phyloP scores from a whole-genome alignment of 2,113 vertebrate species.

The Datnioides undecimradiatus region DNA sequence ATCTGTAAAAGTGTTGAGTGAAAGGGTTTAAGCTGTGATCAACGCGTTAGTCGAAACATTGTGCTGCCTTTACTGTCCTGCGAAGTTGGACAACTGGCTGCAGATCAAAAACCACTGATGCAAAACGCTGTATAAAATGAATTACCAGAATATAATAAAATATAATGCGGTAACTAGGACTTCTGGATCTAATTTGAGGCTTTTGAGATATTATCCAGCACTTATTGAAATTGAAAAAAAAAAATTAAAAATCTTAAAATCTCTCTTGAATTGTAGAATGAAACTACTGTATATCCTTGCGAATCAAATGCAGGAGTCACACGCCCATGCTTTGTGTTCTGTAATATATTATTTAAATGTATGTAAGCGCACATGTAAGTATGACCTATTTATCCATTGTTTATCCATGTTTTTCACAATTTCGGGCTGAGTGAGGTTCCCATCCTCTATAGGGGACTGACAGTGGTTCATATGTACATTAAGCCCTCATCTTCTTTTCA shows the following conservation, averaged over 20 bases:
- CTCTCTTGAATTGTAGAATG: background rate
- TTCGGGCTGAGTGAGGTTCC: background rate
- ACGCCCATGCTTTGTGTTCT: background rate
- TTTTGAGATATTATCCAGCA: background rate
- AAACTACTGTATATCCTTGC: background rate
- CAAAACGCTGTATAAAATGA: no score
- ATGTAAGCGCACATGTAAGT: background rate
- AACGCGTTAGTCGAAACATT: background rate
- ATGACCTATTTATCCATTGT: background rate
- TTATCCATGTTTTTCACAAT: background rate
- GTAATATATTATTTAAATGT: constrained; percentile 1
- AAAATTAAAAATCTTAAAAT: background rate
- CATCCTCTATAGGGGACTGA: background rate
- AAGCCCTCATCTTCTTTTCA: constrained; percentile 7
- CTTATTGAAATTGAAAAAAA: background rate
- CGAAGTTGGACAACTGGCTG: background rate
- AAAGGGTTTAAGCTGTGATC: no score
- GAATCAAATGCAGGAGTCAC: no score
- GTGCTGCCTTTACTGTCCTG: background rate
- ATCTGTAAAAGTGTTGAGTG: no score
- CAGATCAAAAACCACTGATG: background rate
- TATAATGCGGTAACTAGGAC: background rate
- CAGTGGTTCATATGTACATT: background rate
- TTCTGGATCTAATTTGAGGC: background rate
- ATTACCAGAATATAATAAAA: background rate